Evolutionary conservation across 1,140 invertebrate species (phyloP).

Genomic region (Phortica variegata): DNA sequence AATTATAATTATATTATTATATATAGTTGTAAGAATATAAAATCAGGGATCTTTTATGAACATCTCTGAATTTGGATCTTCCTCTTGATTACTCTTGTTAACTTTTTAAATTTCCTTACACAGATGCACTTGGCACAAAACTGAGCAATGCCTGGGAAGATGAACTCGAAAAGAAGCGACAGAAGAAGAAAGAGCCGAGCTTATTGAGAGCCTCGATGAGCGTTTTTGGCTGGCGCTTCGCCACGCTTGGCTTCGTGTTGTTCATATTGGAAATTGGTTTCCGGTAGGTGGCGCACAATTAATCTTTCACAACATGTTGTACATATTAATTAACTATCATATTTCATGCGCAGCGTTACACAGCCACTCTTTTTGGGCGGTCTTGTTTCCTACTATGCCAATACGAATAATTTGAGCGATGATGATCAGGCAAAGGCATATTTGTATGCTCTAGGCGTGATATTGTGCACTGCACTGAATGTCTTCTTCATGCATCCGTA

Average conservation of each 20-base stretch:
- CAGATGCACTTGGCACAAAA: conserved; percentile 41
- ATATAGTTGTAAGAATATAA: too few species aligned
- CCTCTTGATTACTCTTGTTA: too few species aligned
- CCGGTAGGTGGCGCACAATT: conserved; percentile 32
- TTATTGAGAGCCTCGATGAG: conserved; percentile 37
- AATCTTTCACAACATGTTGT: conserved; percentile 16
- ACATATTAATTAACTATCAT: conserved; percentile 30
- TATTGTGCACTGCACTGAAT: conserved; percentile 69
- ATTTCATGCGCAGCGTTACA: conserved; percentile 62
- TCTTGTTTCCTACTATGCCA: conserved; percentile 70
- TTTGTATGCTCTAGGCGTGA: conserved; percentile 68
- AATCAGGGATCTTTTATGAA: too few species aligned
- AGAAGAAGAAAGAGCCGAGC: conserved; percentile 47
- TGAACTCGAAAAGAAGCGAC: conserved; percentile 41
- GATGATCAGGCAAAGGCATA: conserved; percentile 63
- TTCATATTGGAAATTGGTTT: conserved; percentile 50
- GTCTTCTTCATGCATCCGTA: conserved; percentile 76
- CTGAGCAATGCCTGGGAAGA: conserved; percentile 45
- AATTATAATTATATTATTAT: too few species aligned
- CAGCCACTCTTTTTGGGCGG: conserved; percentile 73
- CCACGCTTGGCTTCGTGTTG: conserved; percentile 35
- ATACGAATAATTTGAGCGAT: conserved; percentile 56
- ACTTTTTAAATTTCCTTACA: too few species aligned
- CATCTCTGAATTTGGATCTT: too few species aligned
- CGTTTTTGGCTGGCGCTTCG: conserved; percentile 48